Conservation (phyloP, 2,113 vertebrate species). For the Pseudois nayaur region DNA sequence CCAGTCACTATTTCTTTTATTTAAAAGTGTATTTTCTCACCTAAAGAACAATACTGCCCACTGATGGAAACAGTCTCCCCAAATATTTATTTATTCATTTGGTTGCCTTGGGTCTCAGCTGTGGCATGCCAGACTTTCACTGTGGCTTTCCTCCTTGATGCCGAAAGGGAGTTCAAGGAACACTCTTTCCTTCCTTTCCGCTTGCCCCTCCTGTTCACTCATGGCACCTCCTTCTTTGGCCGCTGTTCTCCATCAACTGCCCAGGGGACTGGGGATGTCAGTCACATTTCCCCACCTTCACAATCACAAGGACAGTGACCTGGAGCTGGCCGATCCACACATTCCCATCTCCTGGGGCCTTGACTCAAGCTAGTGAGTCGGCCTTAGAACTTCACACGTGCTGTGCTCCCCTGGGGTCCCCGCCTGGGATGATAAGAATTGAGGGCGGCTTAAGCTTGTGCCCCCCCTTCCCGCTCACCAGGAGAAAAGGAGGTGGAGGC, state of each 20-base stretch:
- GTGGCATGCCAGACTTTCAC: not conserved
- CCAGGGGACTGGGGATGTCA: not conserved
- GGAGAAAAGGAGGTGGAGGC: not conserved
- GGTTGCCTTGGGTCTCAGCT: not conserved
- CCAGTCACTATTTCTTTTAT: not conserved
- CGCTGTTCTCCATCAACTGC: not conserved
- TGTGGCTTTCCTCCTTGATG: not conserved
- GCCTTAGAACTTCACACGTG: not conserved
- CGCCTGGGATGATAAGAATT: not conserved
- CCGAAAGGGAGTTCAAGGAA: not conserved
- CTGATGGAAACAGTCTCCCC: not conserved
- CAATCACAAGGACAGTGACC: not conserved
- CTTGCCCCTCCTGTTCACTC: not conserved
- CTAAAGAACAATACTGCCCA: not conserved
- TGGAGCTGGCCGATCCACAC: not conserved
- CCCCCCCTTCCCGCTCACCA: not conserved
- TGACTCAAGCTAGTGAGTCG: not conserved
- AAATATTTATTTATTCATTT: not conserved
- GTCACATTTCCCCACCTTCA: not conserved
- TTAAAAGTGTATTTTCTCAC: not conserved
- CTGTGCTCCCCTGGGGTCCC: not conserved
- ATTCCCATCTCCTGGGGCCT: not conserved
- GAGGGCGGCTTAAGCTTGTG: not conserved
- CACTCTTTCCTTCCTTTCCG: not conserved
- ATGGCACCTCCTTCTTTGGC: not conserved